Evolutionary conservation across 2,888 invertebrate species (phyloP).

Genomic region (Agrotis exclamationis): DNA sequence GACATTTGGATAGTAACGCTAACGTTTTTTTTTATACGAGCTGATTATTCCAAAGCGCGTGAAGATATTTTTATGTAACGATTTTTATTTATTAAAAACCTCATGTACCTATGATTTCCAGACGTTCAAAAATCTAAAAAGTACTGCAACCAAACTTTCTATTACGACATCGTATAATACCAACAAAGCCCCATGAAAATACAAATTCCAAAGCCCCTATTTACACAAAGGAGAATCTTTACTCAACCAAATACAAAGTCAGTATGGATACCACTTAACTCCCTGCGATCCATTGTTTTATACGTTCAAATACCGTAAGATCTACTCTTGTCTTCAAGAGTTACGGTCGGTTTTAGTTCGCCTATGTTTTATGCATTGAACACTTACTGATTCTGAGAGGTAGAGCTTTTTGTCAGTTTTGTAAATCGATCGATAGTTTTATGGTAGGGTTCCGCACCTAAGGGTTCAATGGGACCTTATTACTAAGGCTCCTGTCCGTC

Average conservation of each 20-base stretch:
- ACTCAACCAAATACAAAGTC: conserved; percentile 20
- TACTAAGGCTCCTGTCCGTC: too few relatives aligned
- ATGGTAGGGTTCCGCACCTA: conserved; percentile 6
- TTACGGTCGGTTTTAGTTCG: conserved; percentile 60
- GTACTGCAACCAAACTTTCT: too few relatives aligned
- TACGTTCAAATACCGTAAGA: conserved; percentile 58
- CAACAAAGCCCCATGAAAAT: not conserved
- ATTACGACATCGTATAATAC: not conserved
- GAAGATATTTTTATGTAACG: too few relatives aligned
- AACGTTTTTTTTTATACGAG: too few relatives aligned
- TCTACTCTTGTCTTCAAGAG: conserved; percentile 58
- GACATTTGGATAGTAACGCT: too few relatives aligned
- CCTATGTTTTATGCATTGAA: conserved; percentile 71
- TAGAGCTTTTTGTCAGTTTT: conserved; percentile 26
- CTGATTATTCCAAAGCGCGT: too few relatives aligned
- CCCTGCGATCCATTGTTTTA: conserved; percentile 55
- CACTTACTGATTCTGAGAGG: conserved; percentile 47
- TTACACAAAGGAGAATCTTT: conserved; percentile 3
- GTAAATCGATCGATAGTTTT: conserved; percentile 32
- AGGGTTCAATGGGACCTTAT: too few relatives aligned
- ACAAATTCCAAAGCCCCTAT: not conserved
- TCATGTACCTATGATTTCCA: too few relatives aligned
- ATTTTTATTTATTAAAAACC: too few relatives aligned
- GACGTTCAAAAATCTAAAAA: too few relatives aligned
- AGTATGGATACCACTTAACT: conserved; percentile 35